Conservation (phyloP, 2,113 vertebrate genomes). For the Chamaea fasciata region DNA sequence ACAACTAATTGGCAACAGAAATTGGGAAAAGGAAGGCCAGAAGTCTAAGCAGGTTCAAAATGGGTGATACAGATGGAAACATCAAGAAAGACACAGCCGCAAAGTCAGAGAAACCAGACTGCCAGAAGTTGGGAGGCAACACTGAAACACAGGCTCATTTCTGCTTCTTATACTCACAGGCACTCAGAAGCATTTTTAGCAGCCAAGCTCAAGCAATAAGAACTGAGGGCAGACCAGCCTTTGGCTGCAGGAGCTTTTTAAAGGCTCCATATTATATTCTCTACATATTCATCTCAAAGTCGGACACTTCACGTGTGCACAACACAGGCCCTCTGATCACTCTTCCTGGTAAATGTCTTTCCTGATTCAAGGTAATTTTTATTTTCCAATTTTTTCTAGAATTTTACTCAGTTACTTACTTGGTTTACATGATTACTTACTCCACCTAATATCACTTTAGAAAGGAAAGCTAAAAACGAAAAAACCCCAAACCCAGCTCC, state of each 20-base stretch:
- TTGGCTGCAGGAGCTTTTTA: not conserved
- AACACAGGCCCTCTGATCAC: not conserved
- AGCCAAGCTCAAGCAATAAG: not conserved
- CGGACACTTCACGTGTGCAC: not conserved
- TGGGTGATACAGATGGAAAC: not conserved
- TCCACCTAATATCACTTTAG: not conserved
- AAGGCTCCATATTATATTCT: not conserved
- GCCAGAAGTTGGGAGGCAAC: not conserved
- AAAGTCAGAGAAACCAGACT: not conserved
- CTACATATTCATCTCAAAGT: not conserved
- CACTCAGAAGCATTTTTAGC: not conserved
- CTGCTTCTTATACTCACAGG: not conserved
- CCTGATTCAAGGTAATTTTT: not conserved
- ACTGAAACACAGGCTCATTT: not conserved
- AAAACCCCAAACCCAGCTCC: not conserved
- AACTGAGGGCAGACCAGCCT: not conserved
- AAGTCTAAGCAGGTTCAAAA: not conserved
- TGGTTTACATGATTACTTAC: not conserved
- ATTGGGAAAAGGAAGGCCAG: not conserved
- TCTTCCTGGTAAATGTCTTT: not conserved
- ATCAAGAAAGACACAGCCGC: not conserved
- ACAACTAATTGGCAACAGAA: not conserved
- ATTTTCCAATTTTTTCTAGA: not conserved
- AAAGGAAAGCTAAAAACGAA: not conserved
- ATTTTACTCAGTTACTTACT: not conserved